Percentiles rank a stretch among this genome's conserved stretches.
phyloP scores from a whole-genome alignment of 2,888 invertebrate species.

The Linnaemya vulpina region DNA sequence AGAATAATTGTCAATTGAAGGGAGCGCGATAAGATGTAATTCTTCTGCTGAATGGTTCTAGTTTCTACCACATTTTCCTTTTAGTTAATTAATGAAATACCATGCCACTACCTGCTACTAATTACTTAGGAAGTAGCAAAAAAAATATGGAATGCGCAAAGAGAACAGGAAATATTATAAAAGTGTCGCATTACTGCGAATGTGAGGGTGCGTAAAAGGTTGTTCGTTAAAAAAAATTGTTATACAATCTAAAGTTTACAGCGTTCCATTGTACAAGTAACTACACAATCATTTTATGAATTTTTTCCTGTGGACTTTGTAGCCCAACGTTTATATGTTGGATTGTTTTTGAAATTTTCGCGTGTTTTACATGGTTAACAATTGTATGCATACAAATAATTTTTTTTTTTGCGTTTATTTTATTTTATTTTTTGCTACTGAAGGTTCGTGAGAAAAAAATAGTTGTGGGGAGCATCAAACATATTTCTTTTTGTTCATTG shows the following conservation, averaged over 20 bases:
- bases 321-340: background rate
- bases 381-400: slow-evolving; percentile 47
- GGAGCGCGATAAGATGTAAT: too few species aligned
- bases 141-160: slow-evolving; percentile 12
- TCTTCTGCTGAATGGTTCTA: too few species aligned
- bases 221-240: slow-evolving; percentile 29
- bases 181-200: slow-evolving; percentile 60
- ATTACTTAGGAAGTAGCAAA: background rate
- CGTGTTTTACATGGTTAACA: slow-evolving; percentile 47
- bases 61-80: too few species aligned
- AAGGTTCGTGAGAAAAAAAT: slow-evolving; percentile 19
- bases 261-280: background rate
- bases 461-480: slow-evolving; percentile 32
- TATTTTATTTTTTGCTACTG: slow-evolving; percentile 1
- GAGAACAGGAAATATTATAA: slow-evolving; percentile 18
- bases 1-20: too few species aligned
- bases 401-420: background rate
- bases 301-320: slow-evolving; percentile 9
- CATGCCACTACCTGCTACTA: background rate
- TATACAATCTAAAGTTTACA: background rate
- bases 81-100: background rate
- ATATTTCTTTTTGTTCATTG: slow-evolving; percentile 1
- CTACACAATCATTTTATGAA: background rate
- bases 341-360: slow-evolving; percentile 25
- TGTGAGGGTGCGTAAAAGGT: slow-evolving; percentile 55